Base-by-base conservation (phyloP, 2,797 vertebrate species). In the Mormyrops attenuatus region DNA sequence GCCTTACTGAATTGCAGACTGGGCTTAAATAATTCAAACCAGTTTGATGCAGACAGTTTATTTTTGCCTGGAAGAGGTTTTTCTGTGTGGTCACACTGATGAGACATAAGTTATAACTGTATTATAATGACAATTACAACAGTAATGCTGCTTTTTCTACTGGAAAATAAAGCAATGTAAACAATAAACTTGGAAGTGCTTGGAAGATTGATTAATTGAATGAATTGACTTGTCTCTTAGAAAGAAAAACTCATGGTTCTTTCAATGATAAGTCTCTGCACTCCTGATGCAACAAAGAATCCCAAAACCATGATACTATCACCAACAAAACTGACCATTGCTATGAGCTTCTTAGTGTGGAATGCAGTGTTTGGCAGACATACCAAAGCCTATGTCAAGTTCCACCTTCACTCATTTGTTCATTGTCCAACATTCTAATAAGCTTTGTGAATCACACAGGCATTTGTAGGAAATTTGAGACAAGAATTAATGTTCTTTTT, bases 401-500 rank as follows among this genome's bases (percentile, higher is more conserved):
- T 47, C 41, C 34, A 82, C 77, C 20, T 82, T 82, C 77, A n/a
- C 17, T n/a, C 34, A 82, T 82, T 82, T 82, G 38, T 44, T 41
- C 77, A 82, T 82, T 82, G 41, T 82, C 30, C 41, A 82, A 47
- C 77, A 82, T 82, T n/a, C 7, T 41, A 41, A 44, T 47, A 82
- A 9, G 17, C 34, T 82, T n/a, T 47, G 41, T 41, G 41, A 82
- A 47, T 41, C 41, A 82, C 41, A 47, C 17, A 44, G 73, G 15
- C 66, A 73, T 80, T 44, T 44, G 34, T 3, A 80, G 38, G 38
- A 80, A 44, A 80, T 80, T 17, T 80, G 73, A 80, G 38, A 44
- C 73, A 80, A 80, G 73, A 44, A 80, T 82, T 82, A 44, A 82
- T 82, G 77, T 82, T 82, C 77, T 82, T 73, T 73, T 73, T 47